Base-by-base conservation (phyloP, 1,140 invertebrate species). In the Neodiprion pinetum region DNA sequence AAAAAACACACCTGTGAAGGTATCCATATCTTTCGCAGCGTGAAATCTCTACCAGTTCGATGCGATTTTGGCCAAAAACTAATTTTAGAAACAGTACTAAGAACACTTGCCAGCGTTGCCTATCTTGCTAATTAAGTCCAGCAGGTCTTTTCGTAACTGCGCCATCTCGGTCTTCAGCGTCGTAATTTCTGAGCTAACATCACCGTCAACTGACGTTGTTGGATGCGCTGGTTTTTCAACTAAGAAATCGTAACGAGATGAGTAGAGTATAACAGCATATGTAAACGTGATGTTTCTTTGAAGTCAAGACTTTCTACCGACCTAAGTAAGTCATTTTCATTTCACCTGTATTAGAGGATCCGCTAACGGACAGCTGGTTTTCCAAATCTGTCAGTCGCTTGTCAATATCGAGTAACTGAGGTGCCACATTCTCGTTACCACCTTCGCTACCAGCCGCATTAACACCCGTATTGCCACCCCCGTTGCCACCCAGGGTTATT, bases 331-430 rank as follows among this genome's bases (percentile, higher is more conserved):
- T 17, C 17, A 79, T 61, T 65, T 79, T 50, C 1, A 23, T 66
- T 1, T 82, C 17, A 40, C 73, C 71, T 17, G 67, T 69, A 12
- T 48, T 67, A 50, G 77, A 17, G 49, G 28, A 5, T 40, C 28
- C 28, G 28, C 28, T 40, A 40, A 72, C 72, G 8, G 61, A 21
- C 9, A 80, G n/a, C 69, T 79, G 72, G n/a, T 47, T 73, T 72
- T 82, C 81, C 40, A 80, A 48, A 71, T 80, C 75, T 48, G 28
- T 48, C n/a, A 81, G 10, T 70, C 80, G 78, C 17, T 79, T 28
- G 1, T 76, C 71, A 8, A 74, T 61, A 12, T 7, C 53, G 8
- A 17, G 4, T 17, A 61, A 61, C n/a, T 61, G 53, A 61, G 11
- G 11, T 17, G n/a, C 53, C 53, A 61, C 4, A 61, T 61, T 61